Percentiles rank a stretch among this genome's conserved stretches.
These are phyloP conservation scores for Cryptus armator DNA, from an alignment of 2,888 invertebrate genomes.

Conservation along the genomic window DNA sequence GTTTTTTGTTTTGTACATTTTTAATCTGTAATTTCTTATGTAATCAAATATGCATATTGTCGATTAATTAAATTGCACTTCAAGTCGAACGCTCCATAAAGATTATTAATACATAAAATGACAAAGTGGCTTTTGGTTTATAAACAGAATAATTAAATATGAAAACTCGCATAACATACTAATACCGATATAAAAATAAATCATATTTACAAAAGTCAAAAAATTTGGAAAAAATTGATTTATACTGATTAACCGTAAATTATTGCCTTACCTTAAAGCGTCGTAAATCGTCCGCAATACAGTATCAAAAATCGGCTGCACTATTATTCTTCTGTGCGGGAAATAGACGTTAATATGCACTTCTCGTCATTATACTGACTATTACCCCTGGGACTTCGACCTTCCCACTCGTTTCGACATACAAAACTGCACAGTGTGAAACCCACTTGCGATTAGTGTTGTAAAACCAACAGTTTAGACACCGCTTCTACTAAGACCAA, in stretches of 20 bases:
- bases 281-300: neutral
- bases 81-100: no score
- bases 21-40: no score
- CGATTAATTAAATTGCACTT: no score
- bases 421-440: neutral
- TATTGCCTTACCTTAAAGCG: neutral
- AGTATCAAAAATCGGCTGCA: neutral
- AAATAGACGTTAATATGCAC: conserved; percentile 74
- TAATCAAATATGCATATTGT: no score
- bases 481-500: conserved; percentile 59
- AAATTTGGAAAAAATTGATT: neutral
- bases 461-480: conserved; percentile 56
- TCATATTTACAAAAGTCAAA: neutral
- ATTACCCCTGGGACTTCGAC: conserved; percentile 71
- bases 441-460: neutral
- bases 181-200: neutral
- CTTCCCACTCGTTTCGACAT: conserved; percentile 17
- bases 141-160: no score
- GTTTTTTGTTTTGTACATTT: neutral
- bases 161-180: no score
- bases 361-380: conserved; percentile 71
- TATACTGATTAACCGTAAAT: neutral
- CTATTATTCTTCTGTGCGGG: conserved; percentile 49
- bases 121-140: no score
- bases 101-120: no score